Conservation (phyloP, 2,113 vertebrate genomes). For the Macquaria australasica region DNA sequence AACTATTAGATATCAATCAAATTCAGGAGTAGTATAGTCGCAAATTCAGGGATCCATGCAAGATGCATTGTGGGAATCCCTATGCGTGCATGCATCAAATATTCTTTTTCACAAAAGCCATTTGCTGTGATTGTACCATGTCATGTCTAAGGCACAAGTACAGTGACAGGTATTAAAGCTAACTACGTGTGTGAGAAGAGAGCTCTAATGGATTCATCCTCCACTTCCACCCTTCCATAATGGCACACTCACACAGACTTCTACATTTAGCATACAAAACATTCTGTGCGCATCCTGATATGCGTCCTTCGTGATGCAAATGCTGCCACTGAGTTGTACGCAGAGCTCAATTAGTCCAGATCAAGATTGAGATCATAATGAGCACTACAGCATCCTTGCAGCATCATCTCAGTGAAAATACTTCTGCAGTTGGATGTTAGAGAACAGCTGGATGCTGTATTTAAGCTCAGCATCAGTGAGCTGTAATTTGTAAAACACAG, state of each 20-base stretch:
- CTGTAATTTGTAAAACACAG: conserved; percentile 48
- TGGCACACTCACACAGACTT: neutral
- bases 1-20: neutral
- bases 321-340: neutral
- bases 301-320: conserved; percentile 17
- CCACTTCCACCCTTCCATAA: neutral
- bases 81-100: neutral
- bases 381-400: neutral
- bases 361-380: conserved; percentile 16
- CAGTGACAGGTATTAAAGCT: neutral
- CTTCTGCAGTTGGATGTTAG: neutral
- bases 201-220: conserved; percentile 19
- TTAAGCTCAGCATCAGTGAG: neutral
- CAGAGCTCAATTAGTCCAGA: conserved; percentile 3
- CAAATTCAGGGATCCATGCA: neutral
- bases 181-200: neutral
- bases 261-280: conserved; percentile 12
- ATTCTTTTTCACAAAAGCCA: neutral
- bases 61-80: neutral
- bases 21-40: neutral
- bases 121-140: conserved; percentile 1
- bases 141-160: neutral
- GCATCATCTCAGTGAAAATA: neutral
- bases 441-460: conserved; percentile 21
- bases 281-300: neutral